Conservation (phyloP, 2,888 invertebrate species). For the Lithosia quadra region DNA sequence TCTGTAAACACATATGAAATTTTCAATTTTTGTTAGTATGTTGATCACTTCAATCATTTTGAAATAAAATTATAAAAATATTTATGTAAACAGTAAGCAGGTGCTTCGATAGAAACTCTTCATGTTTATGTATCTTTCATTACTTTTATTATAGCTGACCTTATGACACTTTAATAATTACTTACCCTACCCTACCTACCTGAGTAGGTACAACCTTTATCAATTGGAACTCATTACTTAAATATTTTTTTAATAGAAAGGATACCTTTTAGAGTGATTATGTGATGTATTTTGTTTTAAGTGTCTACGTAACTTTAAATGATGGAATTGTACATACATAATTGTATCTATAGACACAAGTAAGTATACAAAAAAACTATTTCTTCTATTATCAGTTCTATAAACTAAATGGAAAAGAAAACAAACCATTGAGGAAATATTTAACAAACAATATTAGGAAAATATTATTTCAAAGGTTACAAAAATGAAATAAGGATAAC, state of each 20-base stretch:
- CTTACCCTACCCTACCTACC: too few relatives aligned
- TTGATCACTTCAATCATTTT: neutral
- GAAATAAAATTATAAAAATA: neutral
- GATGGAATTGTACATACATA: too few relatives aligned
- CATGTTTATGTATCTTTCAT: neutral
- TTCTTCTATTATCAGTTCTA: neutral
- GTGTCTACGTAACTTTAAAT: too few relatives aligned
- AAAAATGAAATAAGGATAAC: too few relatives aligned
- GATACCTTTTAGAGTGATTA: neutral
- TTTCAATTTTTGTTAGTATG: conserved; percentile 2
- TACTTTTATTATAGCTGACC: neutral
- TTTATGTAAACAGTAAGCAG: neutral
- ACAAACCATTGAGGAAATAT: too few relatives aligned
- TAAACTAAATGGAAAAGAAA: too few relatives aligned
- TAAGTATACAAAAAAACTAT: too few relatives aligned
- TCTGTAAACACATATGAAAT: conserved; percentile 6
- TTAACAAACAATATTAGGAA: too few relatives aligned
- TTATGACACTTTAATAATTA: neutral
- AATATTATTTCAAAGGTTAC: too few relatives aligned
- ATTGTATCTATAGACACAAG: too few relatives aligned
- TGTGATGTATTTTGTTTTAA: neutral
- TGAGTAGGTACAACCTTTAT: too few relatives aligned
- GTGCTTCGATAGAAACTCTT: neutral
- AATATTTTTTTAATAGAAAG: neutral
- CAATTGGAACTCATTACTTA: neutral